Conservation (phyloP, 2,888 invertebrate species). For the Drosophila siamana region DNA sequence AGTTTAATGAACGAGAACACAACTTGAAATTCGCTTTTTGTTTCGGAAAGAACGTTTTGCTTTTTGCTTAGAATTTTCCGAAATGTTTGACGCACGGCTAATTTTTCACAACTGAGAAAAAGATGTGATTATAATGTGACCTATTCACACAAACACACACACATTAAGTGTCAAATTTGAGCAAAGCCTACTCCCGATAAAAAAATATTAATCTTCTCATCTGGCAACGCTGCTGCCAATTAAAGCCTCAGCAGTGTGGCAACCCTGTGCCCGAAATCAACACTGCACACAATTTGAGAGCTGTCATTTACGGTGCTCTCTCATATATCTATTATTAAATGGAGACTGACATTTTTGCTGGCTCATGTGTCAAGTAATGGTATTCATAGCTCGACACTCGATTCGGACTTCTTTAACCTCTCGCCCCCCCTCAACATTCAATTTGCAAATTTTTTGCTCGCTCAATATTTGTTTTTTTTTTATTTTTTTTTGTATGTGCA, state of each 20-base stretch:
- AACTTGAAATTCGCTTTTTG: constrained; percentile 16
- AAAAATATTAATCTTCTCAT: background rate
- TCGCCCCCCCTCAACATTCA: constrained; percentile 34
- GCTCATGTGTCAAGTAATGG: constrained; percentile 5
- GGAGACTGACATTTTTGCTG: background rate
- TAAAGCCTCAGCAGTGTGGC: background rate
- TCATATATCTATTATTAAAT: constrained; percentile 1
- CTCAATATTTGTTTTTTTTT: background rate
- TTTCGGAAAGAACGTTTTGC: constrained; percentile 34
- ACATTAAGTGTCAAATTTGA: constrained; percentile 11
- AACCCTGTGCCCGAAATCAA: background rate
- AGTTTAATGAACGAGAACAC: background rate
- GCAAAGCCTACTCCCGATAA: constrained; percentile 41
- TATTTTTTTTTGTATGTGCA: constrained; percentile 6
- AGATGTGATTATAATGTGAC: constrained; percentile 1
- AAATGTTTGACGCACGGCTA: constrained; percentile 50
- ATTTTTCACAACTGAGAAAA: constrained; percentile 52
- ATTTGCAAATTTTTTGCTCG: constrained; percentile 51
- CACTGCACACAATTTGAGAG: background rate
- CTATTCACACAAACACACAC: background rate
- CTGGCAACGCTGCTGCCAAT: constrained; percentile 31
- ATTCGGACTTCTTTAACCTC: background rate
- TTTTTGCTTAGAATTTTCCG: constrained; percentile 28
- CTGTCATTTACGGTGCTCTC: background rate
- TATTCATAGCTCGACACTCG: constrained; percentile 29